Evolutionary conservation across 2,888 invertebrate genomes (phyloP).

Genomic region (Epinotia bilunana): DNA sequence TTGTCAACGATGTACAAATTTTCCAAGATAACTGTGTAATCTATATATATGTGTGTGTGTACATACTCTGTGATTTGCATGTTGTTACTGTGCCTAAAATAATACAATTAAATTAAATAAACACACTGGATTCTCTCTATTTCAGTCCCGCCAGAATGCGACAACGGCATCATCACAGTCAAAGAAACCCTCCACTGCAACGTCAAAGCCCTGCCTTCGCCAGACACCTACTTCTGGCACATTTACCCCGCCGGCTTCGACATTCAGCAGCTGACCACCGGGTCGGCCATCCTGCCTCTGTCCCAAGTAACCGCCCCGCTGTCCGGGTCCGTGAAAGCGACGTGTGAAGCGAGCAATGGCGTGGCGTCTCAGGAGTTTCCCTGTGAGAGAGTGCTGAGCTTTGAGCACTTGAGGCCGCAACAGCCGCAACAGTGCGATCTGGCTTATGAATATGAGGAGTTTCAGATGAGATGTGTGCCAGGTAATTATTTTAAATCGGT

Average conservation of each 20-base stretch:
- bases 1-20: no score
- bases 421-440: conserved; percentile 76
- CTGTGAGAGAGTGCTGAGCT: conserved; percentile 67
- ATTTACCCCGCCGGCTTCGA: conserved; percentile 70
- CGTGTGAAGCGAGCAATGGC: conserved; percentile 76
- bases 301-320: conserved; percentile 73
- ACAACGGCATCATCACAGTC: conserved; percentile 67
- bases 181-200: conserved; percentile 73
- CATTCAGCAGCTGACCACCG: conserved; percentile 73
- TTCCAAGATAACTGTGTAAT: no score
- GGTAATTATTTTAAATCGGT: no score
- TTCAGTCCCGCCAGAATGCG: conserved; percentile 78
- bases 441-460: conserved; percentile 74
- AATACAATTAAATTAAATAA: no score
- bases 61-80: no score
- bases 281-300: conserved; percentile 69
- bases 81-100: no score
- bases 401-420: conserved; percentile 73
- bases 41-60: no score
- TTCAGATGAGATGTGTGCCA: conserved; percentile 78
- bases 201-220: conserved; percentile 67
- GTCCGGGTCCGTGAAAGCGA: conserved; percentile 65
- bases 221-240: conserved; percentile 79
- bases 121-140: conserved; percentile 33
- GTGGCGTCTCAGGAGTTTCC: conserved; percentile 72